phyloP scores from a whole-genome alignment of 1,140 invertebrate species.

The Temnothorax curvispinosus region DNA sequence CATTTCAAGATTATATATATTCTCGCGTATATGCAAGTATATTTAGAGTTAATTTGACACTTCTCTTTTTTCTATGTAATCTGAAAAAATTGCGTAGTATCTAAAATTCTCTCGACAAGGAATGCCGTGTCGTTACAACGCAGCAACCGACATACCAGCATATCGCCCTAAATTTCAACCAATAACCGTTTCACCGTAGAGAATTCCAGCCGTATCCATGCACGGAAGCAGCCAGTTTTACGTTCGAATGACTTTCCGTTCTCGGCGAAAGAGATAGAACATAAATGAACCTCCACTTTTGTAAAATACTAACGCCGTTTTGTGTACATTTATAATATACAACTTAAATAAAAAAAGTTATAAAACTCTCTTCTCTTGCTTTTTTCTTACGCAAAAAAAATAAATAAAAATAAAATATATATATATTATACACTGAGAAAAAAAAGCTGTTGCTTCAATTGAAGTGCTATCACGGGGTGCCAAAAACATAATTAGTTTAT shows the following conservation, averaged over 20 bases:
- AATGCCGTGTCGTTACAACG: background rate
- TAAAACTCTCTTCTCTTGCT: background rate
- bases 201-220: conserved; percentile 18
- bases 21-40: too few relatives aligned
- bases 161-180: conserved; percentile 35
- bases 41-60: too few relatives aligned
- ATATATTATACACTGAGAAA: too few relatives aligned
- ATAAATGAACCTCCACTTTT: conserved; percentile 3
- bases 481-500: too few relatives aligned
- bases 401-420: background rate
- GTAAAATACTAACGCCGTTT: background rate
- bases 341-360: background rate
- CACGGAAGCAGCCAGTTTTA: conserved; percentile 38
- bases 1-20: too few relatives aligned
- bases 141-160: background rate
- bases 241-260: conserved; percentile 23
- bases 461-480: too few relatives aligned
- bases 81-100: background rate
- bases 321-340: background rate
- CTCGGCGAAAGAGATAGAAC: conserved; percentile 12
- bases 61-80: background rate
- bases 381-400: background rate
- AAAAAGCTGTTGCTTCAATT: too few relatives aligned
- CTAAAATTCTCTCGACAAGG: background rate
- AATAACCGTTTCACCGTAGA: conserved; percentile 41